phyloP scores from a whole-genome alignment of 1,140 invertebrate genomes.

The Paralvinella palmiformis region DNA sequence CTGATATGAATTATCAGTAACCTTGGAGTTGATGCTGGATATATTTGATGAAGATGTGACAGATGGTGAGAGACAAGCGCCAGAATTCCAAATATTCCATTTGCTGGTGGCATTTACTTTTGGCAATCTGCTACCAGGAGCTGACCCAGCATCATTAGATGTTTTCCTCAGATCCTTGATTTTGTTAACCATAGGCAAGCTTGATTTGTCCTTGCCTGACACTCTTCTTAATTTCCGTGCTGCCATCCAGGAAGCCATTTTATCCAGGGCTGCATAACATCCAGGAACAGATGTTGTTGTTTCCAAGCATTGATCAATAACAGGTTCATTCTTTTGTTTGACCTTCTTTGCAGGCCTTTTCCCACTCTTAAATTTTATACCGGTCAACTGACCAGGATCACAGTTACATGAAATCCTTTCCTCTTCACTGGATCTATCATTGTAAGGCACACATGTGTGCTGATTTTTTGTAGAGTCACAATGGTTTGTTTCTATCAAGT shows the following conservation, averaged over 20 bases:
- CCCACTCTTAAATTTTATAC: too few species aligned
- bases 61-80: slow-evolving; percentile 34
- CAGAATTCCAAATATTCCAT: slow-evolving; percentile 41
- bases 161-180: slow-evolving; percentile 6
- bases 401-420: too few species aligned
- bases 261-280: not conserved
- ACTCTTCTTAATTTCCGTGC: slow-evolving; percentile 9
- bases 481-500: slow-evolving; percentile 26
- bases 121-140: slow-evolving; percentile 2
- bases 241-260: not conserved
- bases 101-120: slow-evolving; percentile 36
- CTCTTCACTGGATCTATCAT: slow-evolving; percentile 41
- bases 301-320: slow-evolving; percentile 16
- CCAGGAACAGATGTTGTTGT: not conserved
- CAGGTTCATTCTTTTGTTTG: not conserved
- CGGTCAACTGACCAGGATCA: too few species aligned
- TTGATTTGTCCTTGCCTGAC: too few species aligned
- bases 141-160: slow-evolving; percentile 11
- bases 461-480: slow-evolving; percentile 20
- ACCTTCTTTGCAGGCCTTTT: too few species aligned
- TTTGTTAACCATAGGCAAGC: too few species aligned
- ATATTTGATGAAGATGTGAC: slow-evolving; percentile 37
- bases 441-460: slow-evolving; percentile 43
- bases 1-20: slow-evolving; percentile 47
- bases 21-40: slow-evolving; percentile 44